Evolutionary conservation across 37 sponge, comb jelly and placozoan species (phyloP), one percentile per base, ranked within the genome.

Genomic region (Tethya wilhelma): DNA sequence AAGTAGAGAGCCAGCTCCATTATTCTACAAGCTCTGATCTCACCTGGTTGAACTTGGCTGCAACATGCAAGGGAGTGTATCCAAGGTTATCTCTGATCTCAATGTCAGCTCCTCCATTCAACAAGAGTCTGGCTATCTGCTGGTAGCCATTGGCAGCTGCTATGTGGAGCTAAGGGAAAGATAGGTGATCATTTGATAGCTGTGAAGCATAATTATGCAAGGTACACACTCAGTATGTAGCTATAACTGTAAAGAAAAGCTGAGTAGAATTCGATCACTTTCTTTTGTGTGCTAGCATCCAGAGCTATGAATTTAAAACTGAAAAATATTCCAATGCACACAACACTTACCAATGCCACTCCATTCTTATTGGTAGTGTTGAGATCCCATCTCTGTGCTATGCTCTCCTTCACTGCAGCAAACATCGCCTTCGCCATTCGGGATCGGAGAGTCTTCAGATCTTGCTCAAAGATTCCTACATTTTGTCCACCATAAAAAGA

Each of bases 161-260:
- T 45, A 90, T 81, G 59, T 95, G 95, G 26, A 91, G 78, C 88
- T 93, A n/a, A n/a, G n/a, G n/a, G n/a, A n/a, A n/a, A n/a, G n/a
- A n/a, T n/a, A n/a, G n/a, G n/a, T n/a, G n/a, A n/a, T n/a, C n/a
- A n/a, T n/a, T n/a, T n/a, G n/a, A n/a, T n/a, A n/a, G n/a, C n/a
- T n/a, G n/a, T n/a, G n/a, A n/a, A n/a, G n/a, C n/a, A n/a, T n/a
- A n/a, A n/a, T n/a, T n/a, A n/a, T n/a, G n/a, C n/a, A n/a, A n/a
- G n/a, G n/a, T n/a, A n/a, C n/a, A n/a, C n/a, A n/a, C n/a, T n/a
- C n/a, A n/a, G n/a, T n/a, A n/a, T n/a, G n/a, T n/a, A n/a, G n/a
- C n/a, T n/a, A n/a, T n/a, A n/a, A n/a, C n/a, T n/a, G n/a, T n/a
- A n/a, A n/a, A n/a, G n/a, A n/a, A n/a, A n/a, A n/a, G n/a, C n/a